A percentile compares a stretch with the other conserved stretches of the same genome.
Evolutionary conservation across 2,888 invertebrate genomes (phyloP).

Genomic region (Xanthorhoe designata): DNA sequence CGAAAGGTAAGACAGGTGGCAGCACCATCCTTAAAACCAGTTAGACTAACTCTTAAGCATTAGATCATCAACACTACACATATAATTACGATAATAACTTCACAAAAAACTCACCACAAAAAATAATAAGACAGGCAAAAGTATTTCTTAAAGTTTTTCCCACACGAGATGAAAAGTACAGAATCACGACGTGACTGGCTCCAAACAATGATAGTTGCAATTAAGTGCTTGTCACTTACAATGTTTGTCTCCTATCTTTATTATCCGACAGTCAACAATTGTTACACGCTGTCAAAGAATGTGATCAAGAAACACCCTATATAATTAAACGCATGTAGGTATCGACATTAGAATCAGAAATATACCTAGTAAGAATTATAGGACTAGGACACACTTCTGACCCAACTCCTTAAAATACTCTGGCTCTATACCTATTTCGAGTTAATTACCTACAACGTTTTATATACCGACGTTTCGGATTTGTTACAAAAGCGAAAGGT

Average conservation of each 20-base stretch:
- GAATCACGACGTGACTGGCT: slow-evolving; percentile 53
- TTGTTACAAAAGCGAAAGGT: too few relatives aligned
- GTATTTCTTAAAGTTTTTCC: slow-evolving; percentile 10
- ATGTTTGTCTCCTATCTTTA: slow-evolving; percentile 43
- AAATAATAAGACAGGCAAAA: slow-evolving; percentile 17
- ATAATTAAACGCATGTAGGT: too few relatives aligned
- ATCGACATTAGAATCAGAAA: too few relatives aligned
- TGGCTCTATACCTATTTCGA: too few relatives aligned
- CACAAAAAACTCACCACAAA: slow-evolving; percentile 19
- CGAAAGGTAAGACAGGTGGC: neutral
- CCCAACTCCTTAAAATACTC: too few relatives aligned
- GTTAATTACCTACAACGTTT: too few relatives aligned
- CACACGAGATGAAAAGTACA: slow-evolving; percentile 43
- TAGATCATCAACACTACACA: neutral
- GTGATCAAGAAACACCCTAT: too few relatives aligned
- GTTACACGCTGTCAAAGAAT: slow-evolving; percentile 5
- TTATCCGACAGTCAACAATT: slow-evolving; percentile 9
- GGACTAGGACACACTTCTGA: too few relatives aligned
- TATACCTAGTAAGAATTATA: too few relatives aligned
- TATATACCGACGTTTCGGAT: too few relatives aligned
- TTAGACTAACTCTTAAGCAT: neutral
- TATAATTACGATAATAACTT: neutral
- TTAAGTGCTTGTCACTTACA: slow-evolving; percentile 44
- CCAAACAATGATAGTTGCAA: slow-evolving; percentile 52
- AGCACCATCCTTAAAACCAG: neutral